A percentile compares a stretch with the other conserved stretches of the same genome.
Conservation (phyloP, 2,888 invertebrate genomes). For the Agrotis clavis region DNA sequence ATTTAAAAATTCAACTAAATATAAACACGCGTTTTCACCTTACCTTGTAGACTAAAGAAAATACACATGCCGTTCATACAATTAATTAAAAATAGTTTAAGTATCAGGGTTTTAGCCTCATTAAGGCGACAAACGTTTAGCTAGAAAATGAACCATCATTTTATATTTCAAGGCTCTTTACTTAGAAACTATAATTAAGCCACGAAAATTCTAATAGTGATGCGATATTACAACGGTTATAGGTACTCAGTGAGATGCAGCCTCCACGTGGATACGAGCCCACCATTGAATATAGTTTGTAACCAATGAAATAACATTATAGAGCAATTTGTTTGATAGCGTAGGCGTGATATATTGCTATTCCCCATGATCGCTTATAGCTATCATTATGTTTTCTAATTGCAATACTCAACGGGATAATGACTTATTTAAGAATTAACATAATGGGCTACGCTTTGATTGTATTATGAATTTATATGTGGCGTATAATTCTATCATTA, state of each 20-base stretch:
- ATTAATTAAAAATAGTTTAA: conserved; percentile 4
- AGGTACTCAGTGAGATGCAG: conserved; percentile 35
- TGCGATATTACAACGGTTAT: conserved; percentile 33
- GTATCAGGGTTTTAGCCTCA: conserved; percentile 24
- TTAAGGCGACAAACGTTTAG: conserved; percentile 22
- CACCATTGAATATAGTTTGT: conserved; percentile 57
- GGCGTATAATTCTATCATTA: conserved; percentile 64
- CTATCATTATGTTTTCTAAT: conserved; percentile 68
- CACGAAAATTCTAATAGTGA: conserved; percentile 13
- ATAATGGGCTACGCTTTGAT: conserved; percentile 61
- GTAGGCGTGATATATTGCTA: conserved; percentile 73
- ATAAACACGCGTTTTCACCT: neutral
- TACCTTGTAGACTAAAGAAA: neutral
- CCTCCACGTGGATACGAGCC: conserved; percentile 59
- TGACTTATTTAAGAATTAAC: conserved; percentile 66
- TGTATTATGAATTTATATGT: conserved; percentile 56
- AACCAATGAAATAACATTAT: conserved; percentile 68
- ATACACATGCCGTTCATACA: neutral
- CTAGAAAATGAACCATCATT: conserved; percentile 28
- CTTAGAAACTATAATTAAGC: conserved; percentile 34
- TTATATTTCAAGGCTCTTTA: conserved; percentile 26
- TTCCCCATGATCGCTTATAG: conserved; percentile 58
- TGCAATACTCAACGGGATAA: conserved; percentile 60
- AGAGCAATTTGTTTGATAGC: conserved; percentile 74
- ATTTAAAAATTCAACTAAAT: neutral